These are phyloP conservation scores for Philonicus albiceps DNA, from an alignment of 2,888 invertebrate genomes.

Conservation along the genomic window DNA sequence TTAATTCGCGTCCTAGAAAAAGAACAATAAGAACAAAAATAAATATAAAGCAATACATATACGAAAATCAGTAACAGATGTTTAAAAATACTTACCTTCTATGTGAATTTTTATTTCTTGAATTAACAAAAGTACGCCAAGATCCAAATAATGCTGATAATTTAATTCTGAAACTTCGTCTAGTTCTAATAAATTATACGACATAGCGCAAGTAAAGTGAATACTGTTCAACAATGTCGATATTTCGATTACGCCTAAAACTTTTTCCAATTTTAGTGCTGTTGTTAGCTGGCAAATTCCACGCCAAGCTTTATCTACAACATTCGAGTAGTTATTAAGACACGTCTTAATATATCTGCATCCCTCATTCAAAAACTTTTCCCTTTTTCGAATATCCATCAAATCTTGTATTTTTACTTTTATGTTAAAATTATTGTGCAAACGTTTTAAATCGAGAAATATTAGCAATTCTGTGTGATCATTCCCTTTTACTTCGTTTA, in stretches of 20 bases:
- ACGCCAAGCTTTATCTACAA: conserved; percentile 54
- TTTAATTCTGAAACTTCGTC: conserved; percentile 54
- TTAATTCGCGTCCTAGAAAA: conserved; percentile 42
- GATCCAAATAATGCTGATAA: conserved; percentile 55
- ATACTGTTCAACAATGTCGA: conserved; percentile 56
- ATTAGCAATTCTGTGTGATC: not conserved
- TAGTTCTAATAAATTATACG: conserved; percentile 55
- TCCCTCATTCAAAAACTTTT: not conserved
- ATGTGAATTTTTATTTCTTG: conserved; percentile 56
- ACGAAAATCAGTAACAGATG: too few relatives aligned
- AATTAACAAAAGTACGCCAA: conserved; percentile 56
- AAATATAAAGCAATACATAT: not conserved
- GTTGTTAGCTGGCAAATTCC: conserved; percentile 55
- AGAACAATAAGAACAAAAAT: not conserved
- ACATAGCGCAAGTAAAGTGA: conserved; percentile 57
- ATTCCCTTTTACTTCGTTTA: not conserved
- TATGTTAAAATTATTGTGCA: conserved; percentile 7
- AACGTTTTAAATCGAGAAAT: not conserved
- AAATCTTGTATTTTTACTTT: not conserved
- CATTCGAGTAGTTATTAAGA: conserved; percentile 52
- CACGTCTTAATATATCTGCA: conserved; percentile 50
- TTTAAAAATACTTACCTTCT: conserved; percentile 45
- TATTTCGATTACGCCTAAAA: conserved; percentile 55
- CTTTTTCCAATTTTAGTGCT: conserved; percentile 54
- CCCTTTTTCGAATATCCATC: not conserved